A percentile compares a stretch with the other conserved stretches of the same genome.
Conservation (phyloP, 2,797 vertebrate species). For the Smutsia temminckii region DNA sequence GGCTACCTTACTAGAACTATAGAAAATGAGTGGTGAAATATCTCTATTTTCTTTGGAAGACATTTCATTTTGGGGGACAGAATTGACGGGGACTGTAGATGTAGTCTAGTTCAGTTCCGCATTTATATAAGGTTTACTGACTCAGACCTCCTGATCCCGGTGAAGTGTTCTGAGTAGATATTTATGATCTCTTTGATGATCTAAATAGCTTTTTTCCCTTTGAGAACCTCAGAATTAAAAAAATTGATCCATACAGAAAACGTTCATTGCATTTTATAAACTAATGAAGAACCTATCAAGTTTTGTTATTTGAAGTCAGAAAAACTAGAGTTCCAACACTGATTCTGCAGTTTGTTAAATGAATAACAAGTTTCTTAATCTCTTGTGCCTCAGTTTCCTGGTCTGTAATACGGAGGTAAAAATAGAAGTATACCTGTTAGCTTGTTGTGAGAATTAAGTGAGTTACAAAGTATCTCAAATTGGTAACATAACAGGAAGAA, state of each 20-base stretch:
- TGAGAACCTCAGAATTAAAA: conserved; percentile 20
- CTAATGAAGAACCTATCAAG: background rate
- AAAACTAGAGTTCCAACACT: background rate
- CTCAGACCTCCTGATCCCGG: background rate
- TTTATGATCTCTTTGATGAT: background rate
- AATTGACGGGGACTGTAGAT: background rate
- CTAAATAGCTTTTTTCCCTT: background rate
- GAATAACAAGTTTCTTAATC: background rate
- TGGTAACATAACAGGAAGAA: background rate
- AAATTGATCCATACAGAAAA: background rate
- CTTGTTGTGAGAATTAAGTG: background rate
- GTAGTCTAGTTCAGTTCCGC: background rate
- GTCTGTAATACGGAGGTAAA: background rate
- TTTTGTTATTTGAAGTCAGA: conserved; percentile 42
- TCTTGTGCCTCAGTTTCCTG: background rate
- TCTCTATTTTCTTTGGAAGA: background rate
- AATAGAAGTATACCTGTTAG: background rate
- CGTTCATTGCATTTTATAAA: conserved; percentile 13
- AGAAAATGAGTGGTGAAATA: background rate
- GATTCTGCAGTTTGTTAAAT: background rate
- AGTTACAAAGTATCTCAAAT: background rate
- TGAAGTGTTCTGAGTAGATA: background rate
- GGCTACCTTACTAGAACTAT: background rate
- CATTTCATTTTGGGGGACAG: conserved; percentile 32
- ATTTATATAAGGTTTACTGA: background rate